A percentile compares a stretch with the other conserved stretches of the same genome.
Evolutionary conservation across 2,888 invertebrate genomes (phyloP).

Genomic region (Torymus texanus): DNA sequence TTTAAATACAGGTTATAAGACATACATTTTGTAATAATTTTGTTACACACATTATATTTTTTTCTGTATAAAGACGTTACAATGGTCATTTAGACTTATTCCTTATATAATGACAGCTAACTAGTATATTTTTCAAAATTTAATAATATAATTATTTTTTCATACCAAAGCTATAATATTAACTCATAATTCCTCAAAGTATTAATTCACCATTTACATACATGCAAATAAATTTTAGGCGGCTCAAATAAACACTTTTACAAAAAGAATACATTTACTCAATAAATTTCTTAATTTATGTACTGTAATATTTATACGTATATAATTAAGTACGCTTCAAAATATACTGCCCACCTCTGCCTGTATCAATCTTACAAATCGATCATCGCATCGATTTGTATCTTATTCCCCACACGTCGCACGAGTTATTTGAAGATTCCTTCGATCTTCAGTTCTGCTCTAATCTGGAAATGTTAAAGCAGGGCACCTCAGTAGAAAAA

Average conservation of each 20-base stretch:
- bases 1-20: conserved; percentile 48
- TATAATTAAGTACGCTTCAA: conserved; percentile 51
- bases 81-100: conserved; percentile 53
- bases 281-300: conserved; percentile 33
- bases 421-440: conserved; percentile 53
- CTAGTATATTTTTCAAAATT: conserved; percentile 9
- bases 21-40: conserved; percentile 37
- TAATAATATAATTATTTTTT: conserved; percentile 13
- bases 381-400: conserved; percentile 26
- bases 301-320: conserved; percentile 29
- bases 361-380: conserved; percentile 41
- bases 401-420: conserved; percentile 40
- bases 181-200: conserved; percentile 4
- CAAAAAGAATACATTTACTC: conserved; percentile 24
- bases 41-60: conserved; percentile 16
- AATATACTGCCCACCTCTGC: conserved; percentile 54
- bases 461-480: conserved; percentile 53
- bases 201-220: conserved; percentile 24
- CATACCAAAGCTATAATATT: conserved; percentile 6
- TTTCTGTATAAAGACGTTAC: conserved; percentile 38
- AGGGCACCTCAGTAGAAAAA: conserved; percentile 44
- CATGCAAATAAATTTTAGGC: conserved; percentile 37
- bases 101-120: conserved; percentile 8
- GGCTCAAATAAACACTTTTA: conserved; percentile 27
- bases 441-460: conserved; percentile 47